Evolutionary conservation across 2,888 invertebrate genomes (phyloP), one percentile per base, ranked within the genome.

Genomic region (Celastrina argiolus): DNA sequence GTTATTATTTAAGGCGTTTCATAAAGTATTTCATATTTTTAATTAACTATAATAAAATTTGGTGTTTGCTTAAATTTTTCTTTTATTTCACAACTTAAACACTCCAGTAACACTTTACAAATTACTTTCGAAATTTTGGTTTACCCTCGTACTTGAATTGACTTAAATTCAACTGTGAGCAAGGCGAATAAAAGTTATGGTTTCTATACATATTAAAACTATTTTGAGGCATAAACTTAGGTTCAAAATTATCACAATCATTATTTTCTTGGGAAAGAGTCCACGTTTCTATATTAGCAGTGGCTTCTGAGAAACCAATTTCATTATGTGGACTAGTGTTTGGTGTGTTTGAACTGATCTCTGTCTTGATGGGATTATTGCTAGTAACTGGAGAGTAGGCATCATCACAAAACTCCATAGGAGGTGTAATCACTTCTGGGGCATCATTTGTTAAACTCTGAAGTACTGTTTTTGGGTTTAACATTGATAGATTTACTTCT

Each of bases 21-120:
- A 69, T 68, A 72, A 71, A 73, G 70, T 70, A 65, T 80, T 82
- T 81, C 81, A 83, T 83, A 81, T 85, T 79, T 79, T 82, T 82
- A 84, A 79, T 82, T 81, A 82, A 81, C 76, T 82, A 78, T 75
- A 85, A 81, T 79, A 80, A 81, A 88, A 81, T 83, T 85, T 85
- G 82, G 87, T 89, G 87, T 88, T 61, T 85, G 89, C 89, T 87
- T 85, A 75, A 72, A 67, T 70, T 26, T 63, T 56, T 51, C 70
- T 68, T 74, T 74, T 72, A 72, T 74, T 79, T 70, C 63, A 72
- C 70, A 42, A 34, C 36, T 51, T 18, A 39, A 8, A 16, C 51
- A 34, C n/a, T 10, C 18, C n/a, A 18, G 8, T 22, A 39, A 31
- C 12, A 6, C 7, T 3, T 26, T n/a, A 31, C 10, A 26, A 61